These are phyloP conservation scores for Steatornis caripensis DNA, from an alignment of 2,113 vertebrate genomes.

Conservation along the genomic window DNA sequence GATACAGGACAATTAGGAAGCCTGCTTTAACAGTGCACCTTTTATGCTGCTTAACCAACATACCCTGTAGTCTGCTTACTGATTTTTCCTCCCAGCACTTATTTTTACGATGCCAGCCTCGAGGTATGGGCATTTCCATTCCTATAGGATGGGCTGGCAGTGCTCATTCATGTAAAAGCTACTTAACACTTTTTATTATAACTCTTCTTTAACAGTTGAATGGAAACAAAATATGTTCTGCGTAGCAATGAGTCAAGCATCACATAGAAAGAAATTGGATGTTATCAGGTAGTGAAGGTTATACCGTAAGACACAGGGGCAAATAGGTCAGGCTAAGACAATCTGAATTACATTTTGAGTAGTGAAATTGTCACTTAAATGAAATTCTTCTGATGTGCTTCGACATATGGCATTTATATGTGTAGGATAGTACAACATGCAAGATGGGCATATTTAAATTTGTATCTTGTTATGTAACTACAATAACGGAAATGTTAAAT, in stretches of 20 bases:
- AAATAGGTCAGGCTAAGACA: background rate
- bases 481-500: background rate
- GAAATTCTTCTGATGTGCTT: background rate
- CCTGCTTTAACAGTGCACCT: background rate
- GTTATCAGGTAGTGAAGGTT: background rate
- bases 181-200: background rate
- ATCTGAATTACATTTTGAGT: background rate
- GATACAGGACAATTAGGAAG: background rate
- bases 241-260: background rate
- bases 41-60: background rate
- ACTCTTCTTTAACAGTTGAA: background rate
- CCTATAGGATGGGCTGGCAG: background rate
- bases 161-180: background rate
- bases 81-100: background rate
- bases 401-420: background rate
- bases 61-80: background rate
- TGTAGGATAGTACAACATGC: accelerated
- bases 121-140: background rate
- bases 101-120: background rate
- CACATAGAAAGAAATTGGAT: background rate
- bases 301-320: background rate
- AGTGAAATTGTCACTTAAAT: background rate
- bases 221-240: background rate
- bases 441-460: background rate
- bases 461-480: background rate